Evolutionary conservation across 2,113 vertebrate species (phyloP).

Genomic region (Centropus bengalensis): DNA sequence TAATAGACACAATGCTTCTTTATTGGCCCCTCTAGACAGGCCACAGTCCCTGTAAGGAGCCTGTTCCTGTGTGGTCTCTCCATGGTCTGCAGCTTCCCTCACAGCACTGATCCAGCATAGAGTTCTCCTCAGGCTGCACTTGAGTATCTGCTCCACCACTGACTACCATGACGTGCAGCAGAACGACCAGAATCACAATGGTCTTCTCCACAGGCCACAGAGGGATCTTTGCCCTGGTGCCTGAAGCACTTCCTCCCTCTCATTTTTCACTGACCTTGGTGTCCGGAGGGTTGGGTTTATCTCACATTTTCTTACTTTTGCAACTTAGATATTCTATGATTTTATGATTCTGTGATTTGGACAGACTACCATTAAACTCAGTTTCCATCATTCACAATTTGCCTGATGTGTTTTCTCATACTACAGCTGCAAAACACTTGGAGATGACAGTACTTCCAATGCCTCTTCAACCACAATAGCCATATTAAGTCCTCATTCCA

Average conservation of each 20-base stretch:
- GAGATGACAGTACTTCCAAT: not conserved
- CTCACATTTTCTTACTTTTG: not conserved
- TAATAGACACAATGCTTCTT: not conserved
- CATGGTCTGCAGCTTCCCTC: not conserved
- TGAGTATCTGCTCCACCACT: not conserved
- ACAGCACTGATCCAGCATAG: accelerated
- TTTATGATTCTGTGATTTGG: not conserved
- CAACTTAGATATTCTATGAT: too few relatives aligned
- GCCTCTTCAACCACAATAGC: not conserved
- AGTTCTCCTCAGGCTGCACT: accelerated
- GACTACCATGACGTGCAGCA: not conserved
- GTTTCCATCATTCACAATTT: not conserved
- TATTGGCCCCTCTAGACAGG: not conserved
- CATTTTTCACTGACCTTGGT: not conserved
- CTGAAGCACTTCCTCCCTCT: not conserved
- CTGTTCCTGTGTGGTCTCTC: not conserved
- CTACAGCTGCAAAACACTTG: not conserved
- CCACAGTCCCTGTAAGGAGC: not conserved
- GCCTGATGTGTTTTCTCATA: not conserved
- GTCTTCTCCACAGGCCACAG: not conserved
- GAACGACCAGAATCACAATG: accelerated
- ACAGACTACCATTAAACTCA: not conserved
- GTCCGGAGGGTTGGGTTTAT: not conserved
- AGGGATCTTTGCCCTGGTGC: not conserved
- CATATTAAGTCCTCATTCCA: not conserved